These are phyloP conservation scores for Macrotus californicus DNA, from an alignment of 2,113 vertebrate genomes.

Conservation along the genomic window DNA sequence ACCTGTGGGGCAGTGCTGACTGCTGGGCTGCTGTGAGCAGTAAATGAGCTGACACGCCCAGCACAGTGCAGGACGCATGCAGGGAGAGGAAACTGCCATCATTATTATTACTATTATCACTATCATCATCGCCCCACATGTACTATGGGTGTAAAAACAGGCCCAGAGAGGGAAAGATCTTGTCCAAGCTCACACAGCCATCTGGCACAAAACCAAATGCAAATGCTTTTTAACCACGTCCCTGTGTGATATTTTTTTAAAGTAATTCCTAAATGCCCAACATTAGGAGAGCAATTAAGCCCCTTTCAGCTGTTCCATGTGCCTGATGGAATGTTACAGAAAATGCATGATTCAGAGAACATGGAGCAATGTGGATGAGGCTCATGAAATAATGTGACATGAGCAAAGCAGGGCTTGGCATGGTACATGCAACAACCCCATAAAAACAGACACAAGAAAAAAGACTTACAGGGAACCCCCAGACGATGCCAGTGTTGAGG, in stretches of 20 bases:
- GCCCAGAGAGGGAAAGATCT: not conserved
- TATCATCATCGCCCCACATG: not conserved
- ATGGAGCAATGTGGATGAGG: rapidly evolving
- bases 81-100: not conserved
- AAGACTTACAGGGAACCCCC: not conserved
- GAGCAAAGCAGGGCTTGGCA: not conserved
- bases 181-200: not conserved
- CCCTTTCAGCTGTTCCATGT: not conserved
- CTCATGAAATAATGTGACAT: rapidly evolving
- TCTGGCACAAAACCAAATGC: not conserved
- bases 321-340: not conserved
- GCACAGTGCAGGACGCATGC: not conserved
- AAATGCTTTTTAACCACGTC: not conserved
- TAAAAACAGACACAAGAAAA: not conserved
- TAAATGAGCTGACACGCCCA: not conserved
- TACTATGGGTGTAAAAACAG: not conserved
- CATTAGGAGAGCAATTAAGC: not conserved
- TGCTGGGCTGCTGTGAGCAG: not conserved
- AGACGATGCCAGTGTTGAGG: no score
- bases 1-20: not conserved
- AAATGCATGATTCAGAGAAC: not conserved
- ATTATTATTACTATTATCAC: no score
- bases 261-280: not conserved
- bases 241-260: not conserved
- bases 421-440: not conserved